These are phyloP conservation scores for Characodon lateralis DNA, from an alignment of 2,797 vertebrate genomes.

Conservation along the genomic window DNA sequence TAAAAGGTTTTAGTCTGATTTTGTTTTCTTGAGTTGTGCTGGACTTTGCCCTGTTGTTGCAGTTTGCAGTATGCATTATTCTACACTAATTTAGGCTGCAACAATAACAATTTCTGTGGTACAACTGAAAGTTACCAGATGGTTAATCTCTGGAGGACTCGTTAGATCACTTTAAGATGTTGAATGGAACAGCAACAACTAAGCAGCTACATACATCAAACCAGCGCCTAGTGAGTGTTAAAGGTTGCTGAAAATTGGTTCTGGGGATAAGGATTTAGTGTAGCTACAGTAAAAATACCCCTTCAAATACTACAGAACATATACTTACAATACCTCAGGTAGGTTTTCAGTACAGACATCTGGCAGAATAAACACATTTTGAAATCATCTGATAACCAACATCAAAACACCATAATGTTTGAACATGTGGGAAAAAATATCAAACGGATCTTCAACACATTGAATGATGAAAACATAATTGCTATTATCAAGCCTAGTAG, in stretches of 20 bases:
- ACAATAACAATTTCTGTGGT: neutral
- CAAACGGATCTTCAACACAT: slow-evolving; percentile 9
- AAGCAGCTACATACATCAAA: neutral
- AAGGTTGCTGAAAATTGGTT: neutral
- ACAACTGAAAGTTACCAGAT: too few species aligned
- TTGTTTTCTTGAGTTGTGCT: neutral
- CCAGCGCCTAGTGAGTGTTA: neutral
- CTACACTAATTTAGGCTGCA: neutral
- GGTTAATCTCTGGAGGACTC: too few species aligned
- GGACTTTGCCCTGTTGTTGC: neutral
- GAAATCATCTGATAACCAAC: neutral
- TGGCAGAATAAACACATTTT: neutral
- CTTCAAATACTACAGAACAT: neutral
- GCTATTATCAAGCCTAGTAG: slow-evolving; percentile 62
- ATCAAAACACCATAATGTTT: neutral
- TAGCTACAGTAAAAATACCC: neutral
- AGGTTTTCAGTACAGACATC: slow-evolving; percentile 1
- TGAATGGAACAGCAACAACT: too few species aligned
- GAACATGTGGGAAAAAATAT: slow-evolving; percentile 3
- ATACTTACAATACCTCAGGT: neutral
- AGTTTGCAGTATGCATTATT: neutral
- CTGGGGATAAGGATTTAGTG: neutral
- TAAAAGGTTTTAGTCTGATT: neutral
- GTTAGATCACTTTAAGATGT: too few species aligned
- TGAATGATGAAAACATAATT: slow-evolving; percentile 64